Evolutionary conservation across 2,113 vertebrate genomes (phyloP).

Genomic region (Coracopsis vasa): DNA sequence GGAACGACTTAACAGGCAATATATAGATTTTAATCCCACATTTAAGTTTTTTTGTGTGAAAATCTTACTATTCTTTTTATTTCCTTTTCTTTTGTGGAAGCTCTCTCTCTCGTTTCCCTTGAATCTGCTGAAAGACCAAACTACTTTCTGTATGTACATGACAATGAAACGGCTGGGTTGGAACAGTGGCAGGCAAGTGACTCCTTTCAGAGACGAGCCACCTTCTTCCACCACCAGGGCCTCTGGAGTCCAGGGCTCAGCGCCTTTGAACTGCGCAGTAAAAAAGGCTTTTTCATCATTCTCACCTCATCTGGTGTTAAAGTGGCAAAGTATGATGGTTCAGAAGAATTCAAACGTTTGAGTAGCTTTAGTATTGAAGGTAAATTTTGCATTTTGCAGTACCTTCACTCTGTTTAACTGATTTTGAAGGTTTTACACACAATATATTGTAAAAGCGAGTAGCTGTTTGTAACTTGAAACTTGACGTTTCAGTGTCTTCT

Average conservation of each 20-base stretch:
- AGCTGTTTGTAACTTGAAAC: neutral
- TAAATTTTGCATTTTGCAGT: conserved; percentile 57
- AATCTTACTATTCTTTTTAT: neutral
- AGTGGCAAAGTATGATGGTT: conserved; percentile 85
- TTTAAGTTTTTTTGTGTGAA: neutral
- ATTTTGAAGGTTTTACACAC: neutral
- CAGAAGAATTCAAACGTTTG: conserved; percentile 86
- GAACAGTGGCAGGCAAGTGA: conserved; percentile 83
- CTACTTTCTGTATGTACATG: conserved; percentile 85
- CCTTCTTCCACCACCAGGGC: conserved; percentile 92
- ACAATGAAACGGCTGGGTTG: conserved; percentile 77
- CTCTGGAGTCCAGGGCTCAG: conserved; percentile 88
- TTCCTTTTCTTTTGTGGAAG: conserved; percentile 64
- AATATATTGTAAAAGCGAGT: neutral
- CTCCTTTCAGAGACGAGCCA: conserved; percentile 82
- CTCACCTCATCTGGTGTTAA: conserved; percentile 78
- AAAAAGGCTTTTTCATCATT: conserved; percentile 88
- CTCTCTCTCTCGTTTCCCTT: conserved; percentile 85
- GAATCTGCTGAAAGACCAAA: conserved; percentile 97
- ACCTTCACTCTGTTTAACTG: neutral
- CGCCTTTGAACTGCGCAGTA: conserved; percentile 87
- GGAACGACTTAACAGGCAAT: neutral
- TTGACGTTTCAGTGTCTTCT: neutral
- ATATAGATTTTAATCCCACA: neutral
- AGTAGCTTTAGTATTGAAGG: conserved; percentile 94